Evolutionary conservation across 2,888 invertebrate species (phyloP), one percentile per base, ranked within the genome.

Genomic region (Diaperis boleti): DNA sequence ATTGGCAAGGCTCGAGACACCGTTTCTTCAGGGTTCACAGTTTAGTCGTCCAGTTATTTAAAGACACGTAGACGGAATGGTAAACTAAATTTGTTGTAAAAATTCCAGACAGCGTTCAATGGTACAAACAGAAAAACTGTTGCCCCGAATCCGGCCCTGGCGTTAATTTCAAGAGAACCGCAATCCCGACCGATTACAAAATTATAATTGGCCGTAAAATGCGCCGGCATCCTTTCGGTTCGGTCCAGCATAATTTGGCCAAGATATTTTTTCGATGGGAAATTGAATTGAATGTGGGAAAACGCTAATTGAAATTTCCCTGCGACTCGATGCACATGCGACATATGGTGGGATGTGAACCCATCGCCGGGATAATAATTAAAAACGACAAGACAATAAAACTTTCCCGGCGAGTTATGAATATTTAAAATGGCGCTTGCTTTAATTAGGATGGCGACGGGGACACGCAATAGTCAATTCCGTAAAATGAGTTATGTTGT

Each of bases 391-490:
- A 56, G 44, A 56, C 54, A 15, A 55, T 61, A 54, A 64, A 66
- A 49, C 54, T 57, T 47, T 31, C 49, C 55, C 64, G 35, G 4
- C 33, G 44, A 39, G 52, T 52, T 39, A 56, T 56, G 42, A 42
- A 56, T 56, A 56, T 56, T 56, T 56, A 56, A 56, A 56, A 35
- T 56, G 44, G 39, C 68, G 64, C 50, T 22, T 45, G 54, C 60
- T 65, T 68, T 69, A 68, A 69, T 69, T 69, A 68, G 66, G 64
- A 31, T 63, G 65, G 59, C 63, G 60, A 41, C 64, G 61, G 33
- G 59, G 65, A 26, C 45, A 33, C 33, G 18, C 49, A 15, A 20
- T 22, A 44, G 44, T 44, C 44, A 44, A 44, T 44, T 44, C 22
- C 22, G 4, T 44, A 18, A 44, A 44, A 44, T 44, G 44, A 15